Conservation (phyloP, 2,113 vertebrate species). For the Typhlomys cinereus region DNA sequence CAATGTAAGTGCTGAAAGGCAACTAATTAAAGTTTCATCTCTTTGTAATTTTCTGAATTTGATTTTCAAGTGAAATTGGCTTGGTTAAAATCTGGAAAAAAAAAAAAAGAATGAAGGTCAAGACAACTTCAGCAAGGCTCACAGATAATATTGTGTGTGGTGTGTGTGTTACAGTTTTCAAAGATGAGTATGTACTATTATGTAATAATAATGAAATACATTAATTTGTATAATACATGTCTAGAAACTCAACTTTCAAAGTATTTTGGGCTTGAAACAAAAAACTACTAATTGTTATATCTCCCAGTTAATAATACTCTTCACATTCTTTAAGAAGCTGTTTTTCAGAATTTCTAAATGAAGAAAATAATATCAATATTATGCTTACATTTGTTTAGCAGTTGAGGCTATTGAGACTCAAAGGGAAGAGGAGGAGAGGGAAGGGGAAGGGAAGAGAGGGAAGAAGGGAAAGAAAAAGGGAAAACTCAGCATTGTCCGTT, state of each 20-base stretch:
- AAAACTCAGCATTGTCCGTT: too few relatives aligned
- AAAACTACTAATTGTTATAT: too few relatives aligned
- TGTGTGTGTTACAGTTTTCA: neutral
- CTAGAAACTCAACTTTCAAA: conserved; percentile 12
- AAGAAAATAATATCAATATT: neutral
- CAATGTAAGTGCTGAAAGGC: too few relatives aligned
- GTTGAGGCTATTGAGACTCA: neutral
- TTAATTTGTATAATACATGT: neutral
- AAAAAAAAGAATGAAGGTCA: neutral
- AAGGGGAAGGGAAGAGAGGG: too few relatives aligned
- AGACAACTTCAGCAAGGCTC: neutral
- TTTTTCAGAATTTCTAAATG: neutral
- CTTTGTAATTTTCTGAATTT: too few relatives aligned
- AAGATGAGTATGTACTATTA: neutral
- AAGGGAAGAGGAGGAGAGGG: neutral
- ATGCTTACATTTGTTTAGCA: neutral
- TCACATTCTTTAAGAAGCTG: neutral
- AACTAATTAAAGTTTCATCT: too few relatives aligned
- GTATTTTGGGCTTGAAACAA: too few relatives aligned
- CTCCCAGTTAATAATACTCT: neutral
- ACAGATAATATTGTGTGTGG: neutral
- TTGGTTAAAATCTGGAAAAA: too few relatives aligned
- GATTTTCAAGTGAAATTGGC: too few relatives aligned
- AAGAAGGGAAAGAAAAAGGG: too few relatives aligned
- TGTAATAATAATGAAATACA: neutral